Evolutionary conservation across 2,113 vertebrate species (phyloP).

Genomic region (Empidonax traillii): DNA sequence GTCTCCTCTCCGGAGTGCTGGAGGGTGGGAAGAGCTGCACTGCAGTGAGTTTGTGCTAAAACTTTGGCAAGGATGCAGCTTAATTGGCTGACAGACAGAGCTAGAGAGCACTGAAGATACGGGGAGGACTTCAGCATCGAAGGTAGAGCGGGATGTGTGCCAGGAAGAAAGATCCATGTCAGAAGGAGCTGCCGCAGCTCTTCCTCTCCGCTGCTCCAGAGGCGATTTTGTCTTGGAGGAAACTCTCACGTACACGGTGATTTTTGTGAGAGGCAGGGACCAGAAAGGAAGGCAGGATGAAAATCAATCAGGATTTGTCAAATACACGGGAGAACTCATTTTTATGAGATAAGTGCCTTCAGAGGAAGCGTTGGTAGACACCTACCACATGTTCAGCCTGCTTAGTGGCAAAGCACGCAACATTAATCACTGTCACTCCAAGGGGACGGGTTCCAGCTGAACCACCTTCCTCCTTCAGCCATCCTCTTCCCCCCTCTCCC

Average conservation of each 20-base stretch:
- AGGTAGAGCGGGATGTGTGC: not conserved
- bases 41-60: not conserved
- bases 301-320: constrained; percentile 54
- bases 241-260: not conserved
- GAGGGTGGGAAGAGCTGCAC: not conserved
- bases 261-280: not conserved
- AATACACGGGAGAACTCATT: not conserved
- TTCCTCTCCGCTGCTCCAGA: not conserved
- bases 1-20: fast-evolving
- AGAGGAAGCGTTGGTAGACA: not conserved
- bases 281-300: constrained; percentile 7
- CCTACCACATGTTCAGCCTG: constrained; percentile 20
- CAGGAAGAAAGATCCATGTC: not conserved
- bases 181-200: not conserved
- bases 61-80: not conserved
- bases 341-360: constrained; percentile 45
- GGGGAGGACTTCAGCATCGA: not conserved
- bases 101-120: not conserved
- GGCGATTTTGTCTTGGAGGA: not conserved
- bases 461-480: not conserved
- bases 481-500: not conserved
- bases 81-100: not conserved
- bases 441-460: not conserved
- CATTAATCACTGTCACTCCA: constrained; percentile 36
- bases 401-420: not conserved